Evolutionary conservation across 2,797 vertebrate genomes (phyloP).

Genomic region (Sebastes glaucus): DNA sequence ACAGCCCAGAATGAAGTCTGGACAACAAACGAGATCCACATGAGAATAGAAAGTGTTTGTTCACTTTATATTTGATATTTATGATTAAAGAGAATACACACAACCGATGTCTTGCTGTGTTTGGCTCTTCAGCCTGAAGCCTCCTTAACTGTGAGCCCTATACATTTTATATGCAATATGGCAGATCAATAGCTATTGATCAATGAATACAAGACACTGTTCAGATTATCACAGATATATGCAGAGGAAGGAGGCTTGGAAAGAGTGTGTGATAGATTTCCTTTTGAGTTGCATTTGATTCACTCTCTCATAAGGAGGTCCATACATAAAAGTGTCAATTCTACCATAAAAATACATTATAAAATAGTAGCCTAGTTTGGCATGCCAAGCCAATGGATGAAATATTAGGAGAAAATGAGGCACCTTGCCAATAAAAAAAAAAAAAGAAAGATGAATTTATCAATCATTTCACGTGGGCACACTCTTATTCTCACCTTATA

Average conservation of each 20-base stretch:
- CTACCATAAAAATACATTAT: not conserved
- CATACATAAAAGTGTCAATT: constrained; percentile 6
- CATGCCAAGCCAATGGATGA: not conserved
- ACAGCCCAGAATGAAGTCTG: constrained; percentile 26
- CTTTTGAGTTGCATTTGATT: constrained; percentile 14
- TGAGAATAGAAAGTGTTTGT: constrained; percentile 9
- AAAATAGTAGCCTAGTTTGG: not conserved
- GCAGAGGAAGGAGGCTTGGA: constrained; percentile 31
- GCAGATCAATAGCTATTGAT: constrained; percentile 70
- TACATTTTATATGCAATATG: constrained; percentile 53
- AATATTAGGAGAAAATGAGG: not conserved
- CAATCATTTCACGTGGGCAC: not conserved
- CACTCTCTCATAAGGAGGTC: not conserved
- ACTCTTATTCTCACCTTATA: not conserved
- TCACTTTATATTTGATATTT: constrained; percentile 44
- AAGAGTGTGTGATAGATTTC: constrained; percentile 31
- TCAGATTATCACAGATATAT: constrained; percentile 42
- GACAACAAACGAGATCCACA: constrained; percentile 28
- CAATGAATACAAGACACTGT: constrained; percentile 46
- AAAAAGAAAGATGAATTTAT: not conserved
- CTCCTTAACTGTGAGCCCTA: constrained; percentile 34
- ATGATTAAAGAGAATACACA: constrained; percentile 10
- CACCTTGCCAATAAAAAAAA: not conserved
- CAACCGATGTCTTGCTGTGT: constrained; percentile 7
- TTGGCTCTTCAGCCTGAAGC: constrained; percentile 1